phyloP scores from a whole-genome alignment of 2,888 invertebrate species.

The Drosophila anceps region DNA sequence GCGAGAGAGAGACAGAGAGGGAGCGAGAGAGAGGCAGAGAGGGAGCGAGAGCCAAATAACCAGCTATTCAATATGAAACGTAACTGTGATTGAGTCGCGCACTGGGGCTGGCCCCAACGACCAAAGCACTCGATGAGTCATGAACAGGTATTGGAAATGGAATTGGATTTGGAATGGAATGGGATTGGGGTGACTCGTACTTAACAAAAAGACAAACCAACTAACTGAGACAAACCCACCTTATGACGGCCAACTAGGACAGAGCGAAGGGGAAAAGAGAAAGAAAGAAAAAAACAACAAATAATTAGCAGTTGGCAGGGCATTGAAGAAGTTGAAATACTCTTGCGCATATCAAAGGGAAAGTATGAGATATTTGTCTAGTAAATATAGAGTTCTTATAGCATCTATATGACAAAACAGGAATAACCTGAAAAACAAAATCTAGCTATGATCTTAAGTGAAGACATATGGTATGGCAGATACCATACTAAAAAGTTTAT shows the following conservation, averaged over 20 bases:
- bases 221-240: conserved; percentile 13
- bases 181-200: conserved; percentile 32
- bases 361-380: background rate
- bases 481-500: no score
- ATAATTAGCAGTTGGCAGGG: background rate
- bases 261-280: conserved; percentile 10
- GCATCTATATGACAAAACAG: background rate
- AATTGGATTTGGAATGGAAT: conserved; percentile 55
- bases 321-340: background rate
- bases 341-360: background rate
- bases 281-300: background rate
- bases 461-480: no score
- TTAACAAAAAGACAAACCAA: conserved; percentile 35
- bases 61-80: conserved; percentile 15
- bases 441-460: background rate
- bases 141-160: conserved; percentile 71
- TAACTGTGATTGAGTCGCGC: conserved; percentile 33
- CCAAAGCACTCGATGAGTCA: conserved; percentile 64
- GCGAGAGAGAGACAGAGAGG: background rate
- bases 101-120: conserved; percentile 33
- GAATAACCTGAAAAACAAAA: no score
- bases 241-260: conserved; percentile 19
- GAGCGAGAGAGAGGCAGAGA: no score
- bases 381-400: background rate
- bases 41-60: background rate